A percentile compares a stretch with the other conserved stretches of the same genome.
These are phyloP conservation scores for Hydra vulgaris DNA, from an alignment of 30 jellyfish, hydroid and myxozoan species.

Conservation along the genomic window DNA sequence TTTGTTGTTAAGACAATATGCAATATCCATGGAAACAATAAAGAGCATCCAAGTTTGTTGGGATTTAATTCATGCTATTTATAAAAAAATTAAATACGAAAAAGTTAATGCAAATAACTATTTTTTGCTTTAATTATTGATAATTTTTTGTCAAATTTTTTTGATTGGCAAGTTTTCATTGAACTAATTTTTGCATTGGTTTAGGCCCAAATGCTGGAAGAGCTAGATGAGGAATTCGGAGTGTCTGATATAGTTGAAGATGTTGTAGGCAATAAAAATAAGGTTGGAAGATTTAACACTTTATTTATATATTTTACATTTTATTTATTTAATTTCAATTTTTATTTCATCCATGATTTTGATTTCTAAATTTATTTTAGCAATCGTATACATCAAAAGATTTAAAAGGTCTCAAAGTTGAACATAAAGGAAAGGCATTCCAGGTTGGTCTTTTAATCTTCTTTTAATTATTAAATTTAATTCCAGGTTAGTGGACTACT, in stretches of 20 bases:
- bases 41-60: no score
- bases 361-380: neutral
- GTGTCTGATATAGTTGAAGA: conserved; percentile 45
- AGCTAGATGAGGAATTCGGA: conserved; percentile 86
- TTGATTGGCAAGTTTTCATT: neutral
- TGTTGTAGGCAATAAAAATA: conserved; percentile 20
- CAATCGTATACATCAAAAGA: conserved; percentile 43
- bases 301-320: no score
- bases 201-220: conserved; percentile 85
- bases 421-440: conserved; percentile 55
- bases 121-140: no score
- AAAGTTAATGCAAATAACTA: no score
- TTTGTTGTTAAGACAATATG: no score
- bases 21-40: no score
- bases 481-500: no score
- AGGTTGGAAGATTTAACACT: neutral
- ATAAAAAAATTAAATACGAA: no score
- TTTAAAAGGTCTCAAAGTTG: conserved; percentile 68
- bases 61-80: no score
- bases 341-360: neutral
- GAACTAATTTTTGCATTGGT: neutral
- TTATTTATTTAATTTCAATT: no score
- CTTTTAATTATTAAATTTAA: neutral
- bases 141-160: neutral
- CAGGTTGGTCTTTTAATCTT: conserved; percentile 1